Evolutionary conservation across 1,140 invertebrate species (phyloP), one percentile per base, ranked within the genome.

Genomic region (Delia radicum): DNA sequence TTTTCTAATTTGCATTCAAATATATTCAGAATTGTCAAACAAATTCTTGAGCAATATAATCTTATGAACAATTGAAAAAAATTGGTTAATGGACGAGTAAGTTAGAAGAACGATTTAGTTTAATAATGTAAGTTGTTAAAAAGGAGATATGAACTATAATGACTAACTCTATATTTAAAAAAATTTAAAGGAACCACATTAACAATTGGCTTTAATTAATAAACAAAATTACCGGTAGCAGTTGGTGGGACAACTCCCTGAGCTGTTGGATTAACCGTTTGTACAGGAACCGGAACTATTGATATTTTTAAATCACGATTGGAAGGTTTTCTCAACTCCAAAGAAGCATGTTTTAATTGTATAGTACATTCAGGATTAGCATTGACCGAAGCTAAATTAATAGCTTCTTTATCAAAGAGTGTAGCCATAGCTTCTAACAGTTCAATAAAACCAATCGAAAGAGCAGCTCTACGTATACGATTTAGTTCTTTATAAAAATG

Each of bases 401-500:
- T 91, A 79, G 95, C 95, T 86, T 99, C 97, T 69, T 96, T 90
- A 81, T 99, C 96, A 74, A 98, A 89, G 77, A 98, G 93, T 55
- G 88, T 88, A 0, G 94, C 93, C 73, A 95, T 87, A 8, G 92
- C 93, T 74, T 92, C 92, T 1, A 95, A 84, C 18, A 95, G 86
- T 76, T 95, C 93, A 0, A 93, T 88, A 84, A 97, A 98, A 7
- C 96, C 96, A 78, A 97, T 91, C 0, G 95, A 93, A 18, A 98
- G 89, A 0, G 96, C 96, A 27, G 96, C 96, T 79, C 94, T 90
- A 63, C 96, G 89, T 12, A 98, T 89, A 73, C 96, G 89, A 85
- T 98, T 98, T 8, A 98, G 87, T 87, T 98, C 97, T 90, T 98
- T 98, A 84, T 97, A 98, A 86, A 99, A 96, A 82, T 98, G 95